These are phyloP conservation scores for Neotoma lepida DNA, from an alignment of 2,113 vertebrate species.

Conservation along the genomic window DNA sequence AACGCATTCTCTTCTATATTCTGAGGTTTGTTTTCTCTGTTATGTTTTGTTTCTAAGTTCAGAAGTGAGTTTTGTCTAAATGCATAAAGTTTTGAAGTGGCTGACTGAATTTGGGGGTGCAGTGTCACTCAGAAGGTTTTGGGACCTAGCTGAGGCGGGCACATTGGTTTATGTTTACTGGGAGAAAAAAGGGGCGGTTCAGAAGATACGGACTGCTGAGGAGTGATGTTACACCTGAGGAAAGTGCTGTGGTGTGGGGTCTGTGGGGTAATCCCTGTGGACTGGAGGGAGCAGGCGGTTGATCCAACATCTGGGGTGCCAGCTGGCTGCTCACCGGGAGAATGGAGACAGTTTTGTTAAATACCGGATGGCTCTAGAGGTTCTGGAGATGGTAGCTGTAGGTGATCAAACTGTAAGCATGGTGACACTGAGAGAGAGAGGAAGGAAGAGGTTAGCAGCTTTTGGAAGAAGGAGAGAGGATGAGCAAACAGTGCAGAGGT, in stretches of 20 bases:
- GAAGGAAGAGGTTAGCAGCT: neutral
- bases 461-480: neutral
- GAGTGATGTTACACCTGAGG: neutral
- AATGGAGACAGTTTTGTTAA: neutral
- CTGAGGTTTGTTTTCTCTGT: conserved; percentile 29
- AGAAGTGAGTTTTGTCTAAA: conserved; percentile 31
- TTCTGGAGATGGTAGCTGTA: neutral
- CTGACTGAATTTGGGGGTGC: neutral
- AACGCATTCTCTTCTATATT: conserved; percentile 4
- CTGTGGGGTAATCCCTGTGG: neutral
- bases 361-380: neutral
- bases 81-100: conserved; percentile 40
- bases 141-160: neutral
- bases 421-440: neutral
- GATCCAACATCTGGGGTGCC: neutral
- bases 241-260: neutral
- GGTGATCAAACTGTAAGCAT: neutral
- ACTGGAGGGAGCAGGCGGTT: neutral
- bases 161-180: neutral
- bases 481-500: neutral
- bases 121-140: neutral
- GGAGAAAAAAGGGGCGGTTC: neutral
- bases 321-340: neutral
- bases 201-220: neutral
- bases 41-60: conserved; percentile 22